Evolutionary conservation across 2,888 invertebrate species (phyloP), one percentile per base, ranked within the genome.

Genomic region (Schizotus pectinicornis): DNA sequence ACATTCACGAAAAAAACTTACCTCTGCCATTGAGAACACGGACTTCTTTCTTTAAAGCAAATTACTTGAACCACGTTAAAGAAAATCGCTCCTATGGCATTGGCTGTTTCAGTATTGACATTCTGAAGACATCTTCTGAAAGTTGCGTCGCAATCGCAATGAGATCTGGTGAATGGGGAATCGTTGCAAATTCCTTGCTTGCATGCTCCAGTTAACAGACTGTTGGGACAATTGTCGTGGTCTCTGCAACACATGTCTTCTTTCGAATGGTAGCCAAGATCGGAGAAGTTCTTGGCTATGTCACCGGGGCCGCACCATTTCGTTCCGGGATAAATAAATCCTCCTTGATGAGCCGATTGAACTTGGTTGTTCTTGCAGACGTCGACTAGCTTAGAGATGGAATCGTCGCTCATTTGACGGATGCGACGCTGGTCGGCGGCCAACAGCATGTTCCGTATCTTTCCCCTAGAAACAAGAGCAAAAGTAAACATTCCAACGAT

Each of bases 301-400:
- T 83, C 86, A 81, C 83, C 91, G 45, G 88, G 86, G 0, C 91
- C 91, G 74, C 91, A 91, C 90, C 91, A 91, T 72, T 90, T 89
- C 0, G 91, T 91, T 1, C 90, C 91, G 51, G 87, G 86, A 71
- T 84, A 85, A 33, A 84, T 83, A 68, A 85, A 85, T n/a, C 84
- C 84, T 2, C 77, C 77, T 55, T 79, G 75, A 56, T 75, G 71
- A 5, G 72, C 68, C 0, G 72, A 67, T 9, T 67, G 59, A 6
- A 75, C 68, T 14, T 69, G 64, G 46, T 74, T 70, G 41, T 64
- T 68, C 31, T 64, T 81, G 67, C 87, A 87, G 6, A 86, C 84
- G 48, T 82, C 80, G 67, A 84, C 84, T 52, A 87, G 74, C 61
- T 85, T 84, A 35, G 80, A 76, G 2, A 87, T 83, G 1, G 86